Percentiles rank a stretch among this genome's conserved stretches.
Conservation (phyloP, 2,797 vertebrate species). For the Channallabes apus region DNA sequence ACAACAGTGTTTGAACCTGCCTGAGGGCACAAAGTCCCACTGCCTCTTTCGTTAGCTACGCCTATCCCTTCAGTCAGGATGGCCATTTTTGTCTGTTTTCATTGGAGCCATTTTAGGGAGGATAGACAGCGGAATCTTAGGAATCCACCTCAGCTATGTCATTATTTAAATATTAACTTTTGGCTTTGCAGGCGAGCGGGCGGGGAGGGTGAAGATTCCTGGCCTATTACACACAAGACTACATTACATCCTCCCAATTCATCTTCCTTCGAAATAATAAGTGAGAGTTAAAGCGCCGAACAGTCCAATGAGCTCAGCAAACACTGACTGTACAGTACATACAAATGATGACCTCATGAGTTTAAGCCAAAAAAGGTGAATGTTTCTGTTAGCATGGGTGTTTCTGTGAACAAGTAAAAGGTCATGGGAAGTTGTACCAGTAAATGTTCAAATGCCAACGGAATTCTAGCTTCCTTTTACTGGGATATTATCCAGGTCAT, state of each 20-base stretch:
- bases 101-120: slow-evolving; percentile 23
- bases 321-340: neutral
- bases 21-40: neutral
- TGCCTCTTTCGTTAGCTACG: neutral
- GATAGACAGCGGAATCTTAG: slow-evolving; percentile 3
- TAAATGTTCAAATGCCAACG: slow-evolving; percentile 32
- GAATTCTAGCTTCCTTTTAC: slow-evolving; percentile 20
- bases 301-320: slow-evolving; percentile 1
- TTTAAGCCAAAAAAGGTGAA: slow-evolving; percentile 44
- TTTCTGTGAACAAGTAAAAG: slow-evolving; percentile 36
- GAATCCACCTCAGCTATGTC: slow-evolving; percentile 31
- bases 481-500: neutral
- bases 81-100: slow-evolving; percentile 37
- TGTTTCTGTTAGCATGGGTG: slow-evolving; percentile 37
- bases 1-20: neutral
- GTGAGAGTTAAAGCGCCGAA: slow-evolving; percentile 15
- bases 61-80: neutral
- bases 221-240: slow-evolving; percentile 32
- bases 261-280: slow-evolving; percentile 28
- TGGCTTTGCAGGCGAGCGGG: slow-evolving; percentile 5
- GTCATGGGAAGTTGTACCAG: slow-evolving; percentile 23
- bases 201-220: slow-evolving; percentile 31
- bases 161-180: slow-evolving; percentile 46
- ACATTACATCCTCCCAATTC: slow-evolving; percentile 28
- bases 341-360: slow-evolving; percentile 45